Conservation (phyloP, 2,888 invertebrate genomes). For the Amblyjoppa proteus region DNA sequence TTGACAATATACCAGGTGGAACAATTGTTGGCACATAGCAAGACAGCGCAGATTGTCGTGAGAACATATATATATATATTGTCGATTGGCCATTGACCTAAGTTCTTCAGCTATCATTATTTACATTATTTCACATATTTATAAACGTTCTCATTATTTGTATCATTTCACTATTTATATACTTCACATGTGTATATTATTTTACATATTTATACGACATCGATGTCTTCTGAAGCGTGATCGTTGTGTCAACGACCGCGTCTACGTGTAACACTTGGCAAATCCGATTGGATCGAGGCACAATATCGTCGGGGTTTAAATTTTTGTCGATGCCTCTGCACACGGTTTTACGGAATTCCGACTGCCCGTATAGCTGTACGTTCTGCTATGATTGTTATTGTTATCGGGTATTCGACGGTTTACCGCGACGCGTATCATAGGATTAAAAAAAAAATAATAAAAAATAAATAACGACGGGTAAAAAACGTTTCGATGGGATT, state of each 20-base stretch:
- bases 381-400: slow-evolving; percentile 29
- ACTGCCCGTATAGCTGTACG: neutral
- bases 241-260: slow-evolving; percentile 18
- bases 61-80: too few species aligned
- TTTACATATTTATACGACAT: neutral
- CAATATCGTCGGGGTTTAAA: slow-evolving; percentile 58
- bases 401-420: slow-evolving; percentile 46
- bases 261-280: slow-evolving; percentile 21
- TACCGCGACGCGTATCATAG: slow-evolving; percentile 40
- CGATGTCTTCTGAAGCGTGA: neutral
- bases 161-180: too few species aligned
- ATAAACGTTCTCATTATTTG: too few species aligned
- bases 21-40: too few species aligned
- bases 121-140: too few species aligned
- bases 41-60: too few species aligned
- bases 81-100: too few species aligned
- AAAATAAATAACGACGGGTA: neutral
- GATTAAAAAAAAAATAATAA: neutral
- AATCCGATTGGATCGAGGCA: slow-evolving; percentile 58
- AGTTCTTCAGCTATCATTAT: too few species aligned
- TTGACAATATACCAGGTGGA: too few species aligned
- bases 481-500: slow-evolving; percentile 21
- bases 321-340: slow-evolving; percentile 52
- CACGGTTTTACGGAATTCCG: neutral
- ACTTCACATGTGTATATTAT: neutral